phyloP scores from a whole-genome alignment of 2,113 vertebrate species.

The Struthio camelus region DNA sequence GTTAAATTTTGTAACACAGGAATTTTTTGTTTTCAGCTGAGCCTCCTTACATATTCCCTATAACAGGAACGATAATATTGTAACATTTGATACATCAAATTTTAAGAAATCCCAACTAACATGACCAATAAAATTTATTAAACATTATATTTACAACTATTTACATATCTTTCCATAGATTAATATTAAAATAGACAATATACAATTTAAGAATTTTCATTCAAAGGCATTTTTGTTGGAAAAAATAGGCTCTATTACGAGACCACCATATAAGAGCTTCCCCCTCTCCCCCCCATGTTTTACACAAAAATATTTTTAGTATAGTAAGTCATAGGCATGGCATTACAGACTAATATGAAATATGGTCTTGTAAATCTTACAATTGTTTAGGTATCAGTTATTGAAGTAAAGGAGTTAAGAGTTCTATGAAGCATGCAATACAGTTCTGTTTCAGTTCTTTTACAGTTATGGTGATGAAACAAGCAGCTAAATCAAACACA shows the following conservation, averaged over 20 bases:
- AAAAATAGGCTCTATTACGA: constrained; percentile 92
- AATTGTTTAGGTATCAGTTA: constrained; percentile 75
- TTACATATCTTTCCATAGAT: constrained; percentile 94
- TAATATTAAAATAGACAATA: constrained; percentile 99
- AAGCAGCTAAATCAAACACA: constrained; percentile 83
- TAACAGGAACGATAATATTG: constrained; percentile 33
- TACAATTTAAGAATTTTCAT: constrained; percentile 96
- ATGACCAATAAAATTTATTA: constrained; percentile 99
- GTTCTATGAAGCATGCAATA: constrained; percentile 88
- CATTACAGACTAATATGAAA: constrained; percentile 77
- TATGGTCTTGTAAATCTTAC: constrained; percentile 79
- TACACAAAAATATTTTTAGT: constrained; percentile 82
- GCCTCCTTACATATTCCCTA: background rate
- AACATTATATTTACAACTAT: constrained; percentile 99
- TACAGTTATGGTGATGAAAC: constrained; percentile 83
- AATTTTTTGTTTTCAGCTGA: constrained; percentile 13
- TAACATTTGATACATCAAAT: constrained; percentile 49
- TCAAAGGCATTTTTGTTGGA: constrained; percentile 94
- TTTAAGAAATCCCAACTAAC: constrained; percentile 78
- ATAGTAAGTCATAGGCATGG: constrained; percentile 71
- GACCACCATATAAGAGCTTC: constrained; percentile 83
- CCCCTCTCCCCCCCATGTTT: constrained; percentile 78
- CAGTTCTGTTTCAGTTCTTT: constrained; percentile 80
- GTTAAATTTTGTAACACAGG: background rate
- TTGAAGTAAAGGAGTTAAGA: constrained; percentile 74